Evolutionary conservation across 2,113 vertebrate genomes (phyloP).

Genomic region (Thermophis baileyi): DNA sequence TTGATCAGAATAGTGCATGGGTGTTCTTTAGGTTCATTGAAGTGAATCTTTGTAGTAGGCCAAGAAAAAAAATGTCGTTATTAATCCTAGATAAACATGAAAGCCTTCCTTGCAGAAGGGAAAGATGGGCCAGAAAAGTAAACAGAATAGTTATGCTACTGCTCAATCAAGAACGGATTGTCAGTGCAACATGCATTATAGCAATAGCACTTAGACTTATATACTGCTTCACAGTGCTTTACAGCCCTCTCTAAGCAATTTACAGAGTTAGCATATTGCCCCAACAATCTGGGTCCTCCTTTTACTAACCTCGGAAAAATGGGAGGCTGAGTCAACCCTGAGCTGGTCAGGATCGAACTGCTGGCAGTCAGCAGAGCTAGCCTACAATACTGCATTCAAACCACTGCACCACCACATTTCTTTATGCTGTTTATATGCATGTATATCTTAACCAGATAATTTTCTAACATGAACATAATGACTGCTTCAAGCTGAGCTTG

Average conservation of each 20-base stretch:
- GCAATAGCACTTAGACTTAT: background rate
- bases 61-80: background rate
- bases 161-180: background rate
- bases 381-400: background rate
- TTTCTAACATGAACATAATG: background rate
- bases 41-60: background rate
- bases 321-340: background rate
- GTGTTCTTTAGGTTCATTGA: background rate
- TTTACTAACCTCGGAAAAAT: background rate
- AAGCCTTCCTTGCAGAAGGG: background rate
- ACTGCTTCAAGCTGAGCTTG: background rate
- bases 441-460: background rate
- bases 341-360: background rate
- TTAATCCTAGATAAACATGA: background rate
- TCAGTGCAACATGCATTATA: background rate
- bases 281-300: background rate
- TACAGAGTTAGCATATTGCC: background rate
- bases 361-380: background rate
- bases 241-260: background rate
- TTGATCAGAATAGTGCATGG: slow-evolving; percentile 12
- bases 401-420: background rate
- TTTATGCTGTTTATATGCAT: background rate
- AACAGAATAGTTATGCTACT: background rate
- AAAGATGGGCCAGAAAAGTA: background rate
- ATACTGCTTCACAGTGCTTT: background rate